Base-by-base conservation (phyloP, 2,888 invertebrate species). In the Eupithecia subumbrata region DNA sequence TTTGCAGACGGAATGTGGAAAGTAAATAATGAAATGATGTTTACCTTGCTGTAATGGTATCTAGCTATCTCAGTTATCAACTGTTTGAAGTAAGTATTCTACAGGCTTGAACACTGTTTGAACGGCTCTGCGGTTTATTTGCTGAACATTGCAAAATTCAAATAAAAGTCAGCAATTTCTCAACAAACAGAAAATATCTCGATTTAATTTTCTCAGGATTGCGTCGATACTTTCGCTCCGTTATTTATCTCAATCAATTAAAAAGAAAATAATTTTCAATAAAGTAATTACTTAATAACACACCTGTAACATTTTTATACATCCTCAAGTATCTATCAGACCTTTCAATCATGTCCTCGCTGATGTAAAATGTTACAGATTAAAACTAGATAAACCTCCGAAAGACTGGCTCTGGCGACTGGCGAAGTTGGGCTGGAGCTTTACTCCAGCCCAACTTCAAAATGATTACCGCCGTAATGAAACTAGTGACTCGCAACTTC, bases 1-100 rank as follows among this genome's bases (percentile, higher is more conserved):
- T 30, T 30, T 18, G 69, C 66, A 72, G 63, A 40, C 37, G 79
- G 79, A 64, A 79, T 79, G 76, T 69, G 69, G 71, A 76, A 72
- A 69, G 79, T 75, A 76, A 79, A 70, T 56, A 70, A 45, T 69
- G 0, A 12, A 70, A 48, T 34, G 69, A 69, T 52, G 69, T 69
- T 69, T 48, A 48, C 69, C 34, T 52, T 25, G 48, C 52, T 45
- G 40, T 43, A 68, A 68, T 48, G 52, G 7, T 52, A 69, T 69
- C 30, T 69, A 48, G 69, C 30, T 69, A 48, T 30, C 69, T 48
- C 52, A n/a, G 43, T 43, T 68, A 68, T 68, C 68, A 43, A 43
- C 25, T 22, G 22, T 67, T 68, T 68, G 68, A 43, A 68, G 14
- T 68, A 43, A 68, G 14, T 68, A 71, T n/a, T 72, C 9, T 56